Evolutionary conservation across 2,113 vertebrate species (phyloP).

Genomic region (Desmodus rotundus): DNA sequence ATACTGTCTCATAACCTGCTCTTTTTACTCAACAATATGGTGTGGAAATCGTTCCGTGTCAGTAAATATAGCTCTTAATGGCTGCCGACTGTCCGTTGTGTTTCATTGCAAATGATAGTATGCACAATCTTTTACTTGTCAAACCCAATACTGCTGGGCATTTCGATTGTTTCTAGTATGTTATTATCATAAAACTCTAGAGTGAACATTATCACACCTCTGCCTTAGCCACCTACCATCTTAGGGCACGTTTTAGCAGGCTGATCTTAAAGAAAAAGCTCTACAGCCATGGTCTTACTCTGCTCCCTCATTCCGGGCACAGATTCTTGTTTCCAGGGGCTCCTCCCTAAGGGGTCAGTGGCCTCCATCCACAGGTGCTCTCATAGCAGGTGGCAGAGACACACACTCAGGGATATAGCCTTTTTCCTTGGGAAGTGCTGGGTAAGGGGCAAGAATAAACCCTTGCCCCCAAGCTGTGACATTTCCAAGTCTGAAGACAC

Average conservation of each 20-base stretch:
- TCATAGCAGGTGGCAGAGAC: background rate
- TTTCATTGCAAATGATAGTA: background rate
- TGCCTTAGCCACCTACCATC: no score
- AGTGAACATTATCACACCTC: background rate
- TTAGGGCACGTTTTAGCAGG: background rate
- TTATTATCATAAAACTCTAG: background rate
- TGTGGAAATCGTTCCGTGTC: slow-evolving; percentile 25
- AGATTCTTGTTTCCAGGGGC: background rate
- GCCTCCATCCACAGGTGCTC: background rate
- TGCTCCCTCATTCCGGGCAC: background rate
- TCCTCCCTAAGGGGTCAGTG: background rate
- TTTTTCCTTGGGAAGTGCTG: background rate
- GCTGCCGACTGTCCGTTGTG: background rate
- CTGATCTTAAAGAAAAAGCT: background rate
- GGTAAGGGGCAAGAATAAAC: background rate
- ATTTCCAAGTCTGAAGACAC: background rate
- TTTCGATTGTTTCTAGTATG: background rate
- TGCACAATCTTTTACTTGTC: background rate
- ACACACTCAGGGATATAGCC: background rate
- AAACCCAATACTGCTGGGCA: background rate
- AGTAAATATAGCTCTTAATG: slow-evolving; percentile 2
- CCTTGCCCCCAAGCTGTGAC: background rate
- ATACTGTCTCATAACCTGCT: slow-evolving; percentile 60
- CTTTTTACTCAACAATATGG: slow-evolving; percentile 57
- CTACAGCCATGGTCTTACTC: no score